Evolutionary conservation across 2,888 invertebrate genomes (phyloP).

Genomic region (Pristionchus arcanus): DNA sequence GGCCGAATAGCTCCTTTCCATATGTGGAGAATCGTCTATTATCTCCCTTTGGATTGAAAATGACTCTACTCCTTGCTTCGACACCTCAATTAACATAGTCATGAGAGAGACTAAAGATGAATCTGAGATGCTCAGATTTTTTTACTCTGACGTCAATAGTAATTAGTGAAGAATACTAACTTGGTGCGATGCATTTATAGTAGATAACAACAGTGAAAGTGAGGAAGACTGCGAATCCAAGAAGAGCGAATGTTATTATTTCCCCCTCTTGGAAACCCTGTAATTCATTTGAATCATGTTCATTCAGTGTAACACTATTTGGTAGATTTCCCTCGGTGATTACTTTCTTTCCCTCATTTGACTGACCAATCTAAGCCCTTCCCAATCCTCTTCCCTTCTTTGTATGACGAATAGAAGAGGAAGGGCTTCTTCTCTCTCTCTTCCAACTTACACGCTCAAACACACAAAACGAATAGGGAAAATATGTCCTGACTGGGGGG

Average conservation of each 20-base stretch:
- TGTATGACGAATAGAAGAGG: neutral
- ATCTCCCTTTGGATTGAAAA: conserved; percentile 50
- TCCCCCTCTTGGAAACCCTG: conserved; percentile 57
- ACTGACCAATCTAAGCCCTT: conserved; percentile 9
- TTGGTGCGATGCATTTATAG: conserved; percentile 55
- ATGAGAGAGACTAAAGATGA: conserved; percentile 10
- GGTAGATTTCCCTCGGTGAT: neutral
- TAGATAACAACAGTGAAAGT: conserved; percentile 48
- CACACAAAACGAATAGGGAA: conserved; percentile 41
- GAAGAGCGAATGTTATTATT: conserved; percentile 52
- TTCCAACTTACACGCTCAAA: conserved; percentile 36
- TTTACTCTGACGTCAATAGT: neutral
- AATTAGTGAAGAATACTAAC: conserved; percentile 12
- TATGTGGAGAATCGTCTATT: conserved; percentile 52
- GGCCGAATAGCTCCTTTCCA: conserved; percentile 52
- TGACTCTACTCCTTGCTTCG: conserved; percentile 46
- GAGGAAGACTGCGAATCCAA: conserved; percentile 51
- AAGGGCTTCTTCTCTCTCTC: neutral
- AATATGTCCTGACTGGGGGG: neutral
- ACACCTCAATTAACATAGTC: conserved; percentile 45
- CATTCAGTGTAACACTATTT: neutral
- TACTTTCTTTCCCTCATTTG: neutral
- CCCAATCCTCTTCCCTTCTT: conserved; percentile 33
- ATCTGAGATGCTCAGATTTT: neutral
- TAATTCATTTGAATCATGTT: conserved; percentile 14